phyloP scores from a whole-genome alignment of 1,140 invertebrate species.

The Lepidostoma basale region DNA sequence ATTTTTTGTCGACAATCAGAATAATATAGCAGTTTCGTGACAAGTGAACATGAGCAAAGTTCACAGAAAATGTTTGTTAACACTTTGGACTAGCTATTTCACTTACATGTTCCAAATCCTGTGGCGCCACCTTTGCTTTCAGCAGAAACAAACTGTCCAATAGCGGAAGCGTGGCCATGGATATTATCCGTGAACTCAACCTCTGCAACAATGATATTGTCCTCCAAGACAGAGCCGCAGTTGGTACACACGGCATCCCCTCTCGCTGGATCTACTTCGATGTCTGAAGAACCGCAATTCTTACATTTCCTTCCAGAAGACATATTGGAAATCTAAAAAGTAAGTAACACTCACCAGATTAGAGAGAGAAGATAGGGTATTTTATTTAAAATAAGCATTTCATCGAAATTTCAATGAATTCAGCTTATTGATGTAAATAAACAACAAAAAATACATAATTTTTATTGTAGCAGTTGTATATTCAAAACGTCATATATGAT shows the following conservation, averaged over 20 bases:
- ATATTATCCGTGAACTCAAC: slow-evolving; percentile 94
- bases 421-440: too few species aligned
- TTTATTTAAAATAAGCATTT: too few species aligned
- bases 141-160: slow-evolving; percentile 91
- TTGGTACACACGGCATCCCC: slow-evolving; percentile 96
- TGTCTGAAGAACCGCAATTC: slow-evolving; percentile 92
- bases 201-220: slow-evolving; percentile 95
- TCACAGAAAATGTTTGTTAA: neutral
- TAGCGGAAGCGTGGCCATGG: slow-evolving; percentile 82
- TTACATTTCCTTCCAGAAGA: slow-evolving; percentile 76
- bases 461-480: too few species aligned
- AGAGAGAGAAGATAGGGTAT: too few species aligned
- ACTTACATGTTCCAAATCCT: slow-evolving; percentile 72
- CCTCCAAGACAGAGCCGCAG: slow-evolving; percentile 95
- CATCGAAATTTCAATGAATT: too few species aligned
- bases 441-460: too few species aligned
- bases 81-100: too few species aligned
- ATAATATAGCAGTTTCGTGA: too few species aligned
- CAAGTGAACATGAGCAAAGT: too few species aligned
- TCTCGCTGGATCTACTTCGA: slow-evolving; percentile 88
- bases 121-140: slow-evolving; percentile 84
- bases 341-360: too few species aligned
- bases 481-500: too few species aligned
- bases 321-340: slow-evolving; percentile 29
- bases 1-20: too few species aligned